Evolutionary conservation across 1,140 invertebrate genomes (phyloP).

Genomic region (Drosophila pachea): DNA sequence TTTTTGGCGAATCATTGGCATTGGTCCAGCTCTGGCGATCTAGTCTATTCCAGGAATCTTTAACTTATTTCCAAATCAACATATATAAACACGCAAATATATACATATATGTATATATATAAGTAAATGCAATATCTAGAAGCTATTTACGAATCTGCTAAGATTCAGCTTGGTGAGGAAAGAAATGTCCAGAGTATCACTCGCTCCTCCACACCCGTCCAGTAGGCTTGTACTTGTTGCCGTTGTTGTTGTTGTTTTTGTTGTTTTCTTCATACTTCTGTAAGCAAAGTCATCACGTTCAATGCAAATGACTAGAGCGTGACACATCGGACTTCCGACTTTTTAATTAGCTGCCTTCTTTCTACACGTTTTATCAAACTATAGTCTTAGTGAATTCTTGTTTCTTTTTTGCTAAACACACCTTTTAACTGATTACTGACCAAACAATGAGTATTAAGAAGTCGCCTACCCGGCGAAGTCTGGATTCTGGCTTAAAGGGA

Average conservation of each 20-base stretch:
- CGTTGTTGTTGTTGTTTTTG: background rate
- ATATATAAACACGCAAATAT: background rate
- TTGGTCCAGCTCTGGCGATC: slow-evolving; percentile 18
- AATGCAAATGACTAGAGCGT: slow-evolving; percentile 19
- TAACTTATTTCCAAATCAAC: slow-evolving; percentile 4
- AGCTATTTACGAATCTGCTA: background rate
- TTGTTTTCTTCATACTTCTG: background rate
- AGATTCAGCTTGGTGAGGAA: background rate
- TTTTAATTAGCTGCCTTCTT: background rate
- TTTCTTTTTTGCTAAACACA: background rate
- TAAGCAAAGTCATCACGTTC: slow-evolving; percentile 7
- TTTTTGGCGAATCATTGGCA: slow-evolving; percentile 25
- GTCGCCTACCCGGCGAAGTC: background rate
- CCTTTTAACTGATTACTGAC: background rate
- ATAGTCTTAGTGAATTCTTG: background rate
- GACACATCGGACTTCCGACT: slow-evolving; percentile 25
- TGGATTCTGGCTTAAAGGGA: background rate
- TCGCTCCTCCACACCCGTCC: too few relatives aligned
- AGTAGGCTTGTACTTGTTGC: too few relatives aligned
- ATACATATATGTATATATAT: background rate
- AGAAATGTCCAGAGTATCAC: background rate
- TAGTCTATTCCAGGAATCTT: slow-evolving; percentile 20
- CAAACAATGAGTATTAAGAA: background rate
- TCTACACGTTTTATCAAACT: background rate
- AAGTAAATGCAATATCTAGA: background rate